Evolutionary conservation across 2,888 invertebrate species (phyloP).

Genomic region (Leptinotarsa peninsularis): DNA sequence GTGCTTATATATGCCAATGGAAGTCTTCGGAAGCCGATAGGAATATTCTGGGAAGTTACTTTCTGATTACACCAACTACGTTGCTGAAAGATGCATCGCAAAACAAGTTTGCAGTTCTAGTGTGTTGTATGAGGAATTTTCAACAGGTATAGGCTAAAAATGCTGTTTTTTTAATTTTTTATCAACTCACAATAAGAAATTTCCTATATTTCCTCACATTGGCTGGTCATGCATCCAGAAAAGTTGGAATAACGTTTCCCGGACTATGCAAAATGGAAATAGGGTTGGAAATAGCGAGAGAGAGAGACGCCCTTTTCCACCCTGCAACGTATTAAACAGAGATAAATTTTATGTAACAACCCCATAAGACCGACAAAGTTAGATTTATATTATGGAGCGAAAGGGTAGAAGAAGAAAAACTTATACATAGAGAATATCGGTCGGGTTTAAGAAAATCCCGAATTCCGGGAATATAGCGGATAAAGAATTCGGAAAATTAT

Average conservation of each 20-base stretch:
- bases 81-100: no score
- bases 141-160: no score
- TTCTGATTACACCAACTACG: no score
- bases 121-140: no score
- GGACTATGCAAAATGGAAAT: slow-evolving; percentile 37
- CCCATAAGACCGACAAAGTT: slow-evolving; percentile 55
- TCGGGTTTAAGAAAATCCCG: slow-evolving; percentile 37
- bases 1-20: no score
- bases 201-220: not conserved
- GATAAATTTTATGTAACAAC: slow-evolving; percentile 51
- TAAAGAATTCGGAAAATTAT: slow-evolving; percentile 19
- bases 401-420: slow-evolving; percentile 51
- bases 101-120: no score
- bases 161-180: no score
- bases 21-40: no score
- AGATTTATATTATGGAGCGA: slow-evolving; percentile 55
- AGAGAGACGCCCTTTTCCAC: slow-evolving; percentile 46
- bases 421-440: slow-evolving; percentile 49
- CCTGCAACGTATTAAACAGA: slow-evolving; percentile 47
- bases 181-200: no score
- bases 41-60: no score
- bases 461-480: slow-evolving; percentile 5
- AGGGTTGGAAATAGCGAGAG: slow-evolving; percentile 41
- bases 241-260: slow-evolving; percentile 18
- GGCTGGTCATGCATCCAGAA: not conserved